These are phyloP conservation scores for Hydrozoanthus tunicans DNA, from an alignment of 64 coral and sea anemone species.

Conservation along the genomic window DNA sequence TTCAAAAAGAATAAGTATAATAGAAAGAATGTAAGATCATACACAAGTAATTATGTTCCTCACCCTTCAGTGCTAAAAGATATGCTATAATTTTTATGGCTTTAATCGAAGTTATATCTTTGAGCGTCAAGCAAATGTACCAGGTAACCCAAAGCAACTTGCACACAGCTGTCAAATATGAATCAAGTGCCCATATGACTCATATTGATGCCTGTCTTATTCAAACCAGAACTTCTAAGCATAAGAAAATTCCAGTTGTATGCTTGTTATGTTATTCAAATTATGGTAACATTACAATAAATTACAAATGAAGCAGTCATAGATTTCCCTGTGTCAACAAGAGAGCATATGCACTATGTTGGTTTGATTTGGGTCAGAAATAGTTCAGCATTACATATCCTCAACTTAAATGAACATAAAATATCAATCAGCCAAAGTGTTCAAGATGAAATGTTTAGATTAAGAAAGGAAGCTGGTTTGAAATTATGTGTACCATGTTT, in stretches of 20 bases:
- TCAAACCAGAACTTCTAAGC: conserved; percentile 20
- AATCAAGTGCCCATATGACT: neutral
- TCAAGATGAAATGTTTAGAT: too few relatives aligned
- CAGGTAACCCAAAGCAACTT: neutral
- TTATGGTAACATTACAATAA: neutral
- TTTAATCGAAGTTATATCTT: too few relatives aligned
- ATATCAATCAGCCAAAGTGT: too few relatives aligned
- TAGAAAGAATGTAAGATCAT: neutral
- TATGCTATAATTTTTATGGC: neutral
- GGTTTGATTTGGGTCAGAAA: neutral
- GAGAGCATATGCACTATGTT: neutral
- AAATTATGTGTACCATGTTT: too few relatives aligned
- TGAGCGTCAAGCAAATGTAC: neutral
- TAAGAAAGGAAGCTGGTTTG: too few relatives aligned
- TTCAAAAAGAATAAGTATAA: neutral
- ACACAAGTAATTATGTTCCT: neutral
- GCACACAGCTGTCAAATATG: neutral
- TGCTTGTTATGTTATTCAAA: too few relatives aligned
- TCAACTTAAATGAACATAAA: too few relatives aligned
- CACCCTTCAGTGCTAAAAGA: neutral
- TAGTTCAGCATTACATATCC: too few relatives aligned
- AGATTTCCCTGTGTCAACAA: neutral
- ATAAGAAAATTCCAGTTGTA: conserved; percentile 10
- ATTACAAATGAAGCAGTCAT: neutral
- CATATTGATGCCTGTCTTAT: neutral